Conservation (phyloP, 2,888 invertebrate genomes). For the Pediacus dermestoides region DNA sequence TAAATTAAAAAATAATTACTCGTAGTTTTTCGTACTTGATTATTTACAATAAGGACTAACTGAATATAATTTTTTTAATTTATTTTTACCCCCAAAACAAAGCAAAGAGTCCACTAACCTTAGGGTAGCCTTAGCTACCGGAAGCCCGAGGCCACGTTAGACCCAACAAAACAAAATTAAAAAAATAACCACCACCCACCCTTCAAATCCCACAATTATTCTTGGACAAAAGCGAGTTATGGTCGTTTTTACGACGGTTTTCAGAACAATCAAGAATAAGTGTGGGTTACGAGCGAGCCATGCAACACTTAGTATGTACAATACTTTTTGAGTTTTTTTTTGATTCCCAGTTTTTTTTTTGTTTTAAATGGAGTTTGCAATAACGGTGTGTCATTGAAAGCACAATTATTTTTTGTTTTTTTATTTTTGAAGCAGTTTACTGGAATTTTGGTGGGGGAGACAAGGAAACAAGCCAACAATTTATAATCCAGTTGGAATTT, state of each 20-base stretch:
- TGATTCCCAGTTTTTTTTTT: slow-evolving; percentile 21
- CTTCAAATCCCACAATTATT: too few relatives aligned
- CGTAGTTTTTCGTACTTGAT: slow-evolving; percentile 6
- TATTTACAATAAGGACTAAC: neutral
- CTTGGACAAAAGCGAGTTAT: slow-evolving; percentile 20
- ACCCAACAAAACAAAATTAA: slow-evolving; percentile 22
- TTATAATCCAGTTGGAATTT: too few relatives aligned
- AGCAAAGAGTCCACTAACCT: slow-evolving; percentile 44
- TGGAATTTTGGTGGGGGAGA: too few relatives aligned
- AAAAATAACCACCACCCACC: slow-evolving; percentile 30
- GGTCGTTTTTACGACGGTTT: slow-evolving; percentile 1
- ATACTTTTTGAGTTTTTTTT: slow-evolving; percentile 13
- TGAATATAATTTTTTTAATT: slow-evolving; percentile 24
- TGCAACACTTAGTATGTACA: slow-evolving; percentile 39
- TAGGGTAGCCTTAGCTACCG: slow-evolving; percentile 49
- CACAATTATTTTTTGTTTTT: too few relatives aligned
- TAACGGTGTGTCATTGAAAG: slow-evolving; percentile 18
- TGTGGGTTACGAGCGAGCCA: slow-evolving; percentile 31
- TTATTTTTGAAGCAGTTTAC: too few relatives aligned
- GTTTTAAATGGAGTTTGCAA: slow-evolving; percentile 28
- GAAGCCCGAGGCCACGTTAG: slow-evolving; percentile 45
- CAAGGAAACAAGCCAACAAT: too few relatives aligned
- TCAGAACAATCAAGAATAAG: slow-evolving; percentile 24
- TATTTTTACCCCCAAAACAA: slow-evolving; percentile 30
- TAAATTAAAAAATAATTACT: slow-evolving; percentile 29